Base-by-base conservation (phyloP, 1,140 invertebrate genomes). In the Macrobrachium nipponense region DNA sequence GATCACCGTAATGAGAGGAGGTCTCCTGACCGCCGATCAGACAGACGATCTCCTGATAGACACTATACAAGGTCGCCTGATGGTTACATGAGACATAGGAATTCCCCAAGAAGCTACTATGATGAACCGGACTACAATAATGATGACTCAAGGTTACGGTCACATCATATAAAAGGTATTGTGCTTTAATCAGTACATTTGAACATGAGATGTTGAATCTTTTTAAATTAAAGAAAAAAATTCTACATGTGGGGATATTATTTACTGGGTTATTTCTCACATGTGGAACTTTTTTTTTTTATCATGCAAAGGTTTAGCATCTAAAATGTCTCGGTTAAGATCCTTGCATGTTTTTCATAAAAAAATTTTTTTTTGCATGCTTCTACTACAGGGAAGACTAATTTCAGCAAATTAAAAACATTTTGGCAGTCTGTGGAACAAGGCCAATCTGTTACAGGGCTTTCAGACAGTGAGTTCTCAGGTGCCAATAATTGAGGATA, bases 111-210 rank as follows among this genome's bases (percentile, higher is more conserved):
- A 36, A 61, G 72, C 23, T 86, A 80, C 75, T 86, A 80, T 80
- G 77, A 86, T 73, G 75, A 86, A 18, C 43, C 84, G 0, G 78
- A 86, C 73, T 86, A 80, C 80, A 86, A 80, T 62, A 84, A 62
- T 80, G 84, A 86, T 59, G 84, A 86, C 18, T 51, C 77, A 23
- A 86, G 84, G 84, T 80, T 86, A 86, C 84, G 60, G 62, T n/a
- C 77, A 80, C 36, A 64, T 73, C 70, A 76, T 17, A 84, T 75
- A 27, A 86, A 86, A 86, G 84, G 84, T 86, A 80, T 51, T 8
- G 5, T 51, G 51, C 12, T 51, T 51, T 51, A 10, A 36, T 36
- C 27, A 36, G 7, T 51, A 51, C 51, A 51, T 51, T 51, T 70
- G 68, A 14, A 27, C 36, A 36, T 23, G 68, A 70, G 15, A 23